Conservation (phyloP, 2,113 vertebrate species). For the Falco punctatus region DNA sequence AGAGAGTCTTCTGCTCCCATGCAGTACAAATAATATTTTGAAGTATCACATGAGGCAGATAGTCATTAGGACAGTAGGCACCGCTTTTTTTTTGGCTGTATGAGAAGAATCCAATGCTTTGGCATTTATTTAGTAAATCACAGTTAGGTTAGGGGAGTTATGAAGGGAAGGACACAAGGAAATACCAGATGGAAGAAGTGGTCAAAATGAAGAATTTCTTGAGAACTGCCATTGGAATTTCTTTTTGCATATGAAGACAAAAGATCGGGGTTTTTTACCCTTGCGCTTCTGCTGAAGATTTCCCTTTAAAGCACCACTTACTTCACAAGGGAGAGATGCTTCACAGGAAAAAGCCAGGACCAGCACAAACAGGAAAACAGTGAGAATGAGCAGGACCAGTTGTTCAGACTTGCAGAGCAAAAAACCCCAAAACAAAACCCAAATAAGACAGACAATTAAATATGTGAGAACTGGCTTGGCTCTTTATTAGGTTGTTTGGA, state of each 20-base stretch:
- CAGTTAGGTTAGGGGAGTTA: not conserved
- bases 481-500: not conserved
- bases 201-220: not conserved
- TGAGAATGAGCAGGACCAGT: not conserved
- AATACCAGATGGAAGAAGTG: not conserved
- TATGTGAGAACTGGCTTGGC: slow-evolving; percentile 30
- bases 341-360: not conserved
- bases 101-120: not conserved
- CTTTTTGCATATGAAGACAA: not conserved
- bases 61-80: not conserved
- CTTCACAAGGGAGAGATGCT: not conserved
- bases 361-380: not conserved
- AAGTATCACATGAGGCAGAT: not conserved
- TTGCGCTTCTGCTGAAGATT: not conserved
- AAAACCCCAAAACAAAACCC: not conserved
- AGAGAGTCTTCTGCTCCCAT: not conserved
- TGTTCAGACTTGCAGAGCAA: slow-evolving; percentile 35
- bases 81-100: not conserved
- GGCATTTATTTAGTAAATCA: not conserved
- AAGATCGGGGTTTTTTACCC: not conserved
- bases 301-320: not conserved
- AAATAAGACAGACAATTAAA: not conserved
- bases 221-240: not conserved
- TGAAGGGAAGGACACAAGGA: not conserved
- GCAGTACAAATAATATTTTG: not conserved